These are phyloP conservation scores for Phainopepla nitens DNA, from an alignment of 2,113 vertebrate genomes.

Conservation along the genomic window DNA sequence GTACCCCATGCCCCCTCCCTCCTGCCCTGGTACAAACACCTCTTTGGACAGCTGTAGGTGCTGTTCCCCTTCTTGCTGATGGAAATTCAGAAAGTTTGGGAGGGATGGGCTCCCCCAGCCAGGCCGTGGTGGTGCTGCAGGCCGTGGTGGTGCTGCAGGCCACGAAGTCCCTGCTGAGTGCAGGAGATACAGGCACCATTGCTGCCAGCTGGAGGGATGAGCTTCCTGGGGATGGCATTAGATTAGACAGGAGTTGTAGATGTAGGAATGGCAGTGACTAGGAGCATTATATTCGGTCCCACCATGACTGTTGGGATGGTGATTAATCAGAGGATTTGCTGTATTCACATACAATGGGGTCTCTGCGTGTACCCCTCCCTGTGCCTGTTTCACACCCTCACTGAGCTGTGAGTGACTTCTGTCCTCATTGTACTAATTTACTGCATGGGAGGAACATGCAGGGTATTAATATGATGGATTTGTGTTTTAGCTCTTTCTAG, in stretches of 20 bases:
- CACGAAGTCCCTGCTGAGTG: neutral
- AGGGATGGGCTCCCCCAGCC: too few relatives aligned
- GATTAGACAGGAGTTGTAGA: neutral
- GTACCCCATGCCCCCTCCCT: neutral
- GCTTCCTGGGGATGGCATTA: neutral
- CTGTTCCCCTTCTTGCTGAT: neutral
- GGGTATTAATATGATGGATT: neutral
- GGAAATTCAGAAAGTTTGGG: neutral
- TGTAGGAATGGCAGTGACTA: neutral
- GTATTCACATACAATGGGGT: neutral
- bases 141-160: rapidly evolving
- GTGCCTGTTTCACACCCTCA: neutral
- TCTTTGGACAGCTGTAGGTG: neutral
- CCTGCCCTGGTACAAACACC: neutral
- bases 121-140: rapidly evolving
- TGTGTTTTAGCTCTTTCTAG: neutral
- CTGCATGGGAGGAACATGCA: neutral
- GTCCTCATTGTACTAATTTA: neutral
- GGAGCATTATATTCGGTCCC: neutral
- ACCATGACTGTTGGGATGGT: neutral
- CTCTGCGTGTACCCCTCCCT: neutral
- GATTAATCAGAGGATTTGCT: neutral
- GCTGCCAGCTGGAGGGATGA: neutral
- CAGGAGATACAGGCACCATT: neutral
- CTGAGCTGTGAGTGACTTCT: neutral